Percentiles rank a stretch among this genome's conserved stretches.
Conservation (phyloP, 1,140 invertebrate genomes). For the Varroa destructor region DNA sequence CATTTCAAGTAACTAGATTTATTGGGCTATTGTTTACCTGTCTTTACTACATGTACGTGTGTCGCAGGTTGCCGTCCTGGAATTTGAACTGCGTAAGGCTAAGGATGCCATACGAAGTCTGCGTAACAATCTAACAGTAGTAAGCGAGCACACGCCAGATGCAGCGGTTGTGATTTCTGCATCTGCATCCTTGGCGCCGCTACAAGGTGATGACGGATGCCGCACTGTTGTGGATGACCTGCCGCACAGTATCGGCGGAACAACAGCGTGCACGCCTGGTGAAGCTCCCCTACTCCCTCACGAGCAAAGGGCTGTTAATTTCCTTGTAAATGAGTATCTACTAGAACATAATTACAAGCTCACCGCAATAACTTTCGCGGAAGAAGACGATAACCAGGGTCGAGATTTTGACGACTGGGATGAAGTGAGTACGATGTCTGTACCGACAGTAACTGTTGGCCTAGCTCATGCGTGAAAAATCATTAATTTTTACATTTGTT, state of each 20-base stretch:
- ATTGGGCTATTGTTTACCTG: too few relatives aligned
- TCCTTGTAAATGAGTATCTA: slow-evolving; percentile 74
- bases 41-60: too few relatives aligned
- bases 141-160: background rate
- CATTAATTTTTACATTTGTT: too few relatives aligned
- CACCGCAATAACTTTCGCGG: slow-evolving; percentile 77
- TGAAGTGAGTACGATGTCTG: slow-evolving; percentile 47
- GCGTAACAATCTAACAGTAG: slow-evolving; percentile 58
- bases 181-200: background rate
- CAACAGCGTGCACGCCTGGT: slow-evolving; percentile 31
- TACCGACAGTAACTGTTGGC: too few relatives aligned
- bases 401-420: slow-evolving; percentile 84
- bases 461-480: too few relatives aligned
- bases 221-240: too few relatives aligned
- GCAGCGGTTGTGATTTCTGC: slow-evolving; percentile 40
- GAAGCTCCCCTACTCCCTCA: slow-evolving; percentile 58
- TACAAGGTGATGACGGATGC: too few relatives aligned
- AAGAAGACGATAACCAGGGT: slow-evolving; percentile 74
- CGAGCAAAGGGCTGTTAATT: slow-evolving; percentile 70
- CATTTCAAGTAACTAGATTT: slow-evolving; percentile 1
- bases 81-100: slow-evolving; percentile 77
- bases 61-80: slow-evolving; percentile 49
- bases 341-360: slow-evolving; percentile 66
- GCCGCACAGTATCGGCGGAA: too few relatives aligned
- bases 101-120: slow-evolving; percentile 69